phyloP scores from a whole-genome alignment of 2,797 vertebrate species.

The Poeciliopsis gracilis region DNA sequence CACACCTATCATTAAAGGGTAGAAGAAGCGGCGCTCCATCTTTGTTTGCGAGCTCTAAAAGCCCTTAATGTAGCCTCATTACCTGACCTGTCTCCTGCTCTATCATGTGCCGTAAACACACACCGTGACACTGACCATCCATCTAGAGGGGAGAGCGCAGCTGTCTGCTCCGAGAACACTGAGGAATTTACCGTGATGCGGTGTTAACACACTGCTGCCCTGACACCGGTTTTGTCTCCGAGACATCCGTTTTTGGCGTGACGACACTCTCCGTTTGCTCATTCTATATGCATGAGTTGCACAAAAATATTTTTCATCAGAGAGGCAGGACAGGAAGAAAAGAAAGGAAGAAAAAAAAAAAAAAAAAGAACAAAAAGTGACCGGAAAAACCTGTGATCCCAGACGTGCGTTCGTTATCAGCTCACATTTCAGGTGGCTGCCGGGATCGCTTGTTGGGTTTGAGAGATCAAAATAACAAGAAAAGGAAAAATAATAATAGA shows the following conservation, averaged over 20 bases:
- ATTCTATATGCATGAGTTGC: conserved; percentile 57
- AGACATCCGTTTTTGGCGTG: conserved; percentile 48
- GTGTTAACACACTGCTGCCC: conserved; percentile 57
- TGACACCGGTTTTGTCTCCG: conserved; percentile 46
- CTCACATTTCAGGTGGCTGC: conserved; percentile 70
- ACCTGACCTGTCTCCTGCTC: conserved; percentile 79
- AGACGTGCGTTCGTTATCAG: conserved; percentile 74
- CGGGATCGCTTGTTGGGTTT: conserved; percentile 62
- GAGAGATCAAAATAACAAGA: conserved; percentile 57
- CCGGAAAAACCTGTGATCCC: conserved; percentile 76
- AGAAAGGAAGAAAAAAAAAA: not conserved
- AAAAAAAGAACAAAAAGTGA: conserved; percentile 33
- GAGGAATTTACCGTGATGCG: conserved; percentile 51
- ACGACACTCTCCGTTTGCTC: conserved; percentile 42
- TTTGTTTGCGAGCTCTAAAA: conserved; percentile 81
- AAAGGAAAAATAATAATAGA: conserved; percentile 62
- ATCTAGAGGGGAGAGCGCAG: conserved; percentile 71
- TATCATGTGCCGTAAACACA: conserved; percentile 82
- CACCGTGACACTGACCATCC: conserved; percentile 78
- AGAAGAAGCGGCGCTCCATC: conserved; percentile 75
- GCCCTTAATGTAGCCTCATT: conserved; percentile 82
- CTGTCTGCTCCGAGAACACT: conserved; percentile 65
- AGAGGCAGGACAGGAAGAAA: conserved; percentile 34
- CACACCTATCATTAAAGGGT: conserved; percentile 72
- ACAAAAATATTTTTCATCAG: conserved; percentile 62